These are phyloP conservation scores for Myopa tessellatipennis DNA, from an alignment of 2,888 invertebrate genomes.

Conservation along the genomic window DNA sequence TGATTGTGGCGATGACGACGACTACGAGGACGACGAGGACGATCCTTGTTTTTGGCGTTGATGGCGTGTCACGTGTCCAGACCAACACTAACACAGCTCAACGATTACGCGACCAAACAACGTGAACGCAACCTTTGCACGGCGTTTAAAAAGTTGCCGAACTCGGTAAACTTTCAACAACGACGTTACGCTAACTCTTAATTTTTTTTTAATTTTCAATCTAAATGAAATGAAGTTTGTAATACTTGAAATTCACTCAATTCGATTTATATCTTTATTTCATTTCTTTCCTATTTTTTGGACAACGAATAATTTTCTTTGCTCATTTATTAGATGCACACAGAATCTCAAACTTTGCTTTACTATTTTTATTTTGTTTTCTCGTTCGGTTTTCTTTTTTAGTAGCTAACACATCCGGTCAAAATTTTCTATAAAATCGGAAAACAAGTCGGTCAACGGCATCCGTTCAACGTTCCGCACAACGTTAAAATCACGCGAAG, in stretches of 20 bases:
- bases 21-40: no score
- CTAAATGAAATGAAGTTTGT: no score
- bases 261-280: not conserved
- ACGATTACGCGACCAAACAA: not conserved
- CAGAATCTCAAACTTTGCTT: no score
- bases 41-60: not conserved
- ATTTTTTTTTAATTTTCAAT: no score
- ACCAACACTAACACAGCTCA: not conserved
- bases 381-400: slow-evolving; percentile 9
- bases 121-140: no score
- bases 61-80: slow-evolving; percentile 21
- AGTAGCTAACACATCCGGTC: slow-evolving; percentile 5
- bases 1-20: no score
- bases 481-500: slow-evolving; percentile 65
- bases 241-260: no score
- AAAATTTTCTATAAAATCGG: not conserved
- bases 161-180: no score
- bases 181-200: no score
- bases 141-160: not conserved
- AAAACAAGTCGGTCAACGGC: slow-evolving; percentile 11
- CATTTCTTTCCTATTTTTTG: not conserved
- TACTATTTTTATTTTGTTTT: slow-evolving; percentile 7
- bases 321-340: no score
- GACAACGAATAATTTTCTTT: not conserved
- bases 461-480: slow-evolving; percentile 53